Evolutionary conservation across 2,797 vertebrate species (phyloP).

Genomic region (Pyrocephalus nanus): DNA sequence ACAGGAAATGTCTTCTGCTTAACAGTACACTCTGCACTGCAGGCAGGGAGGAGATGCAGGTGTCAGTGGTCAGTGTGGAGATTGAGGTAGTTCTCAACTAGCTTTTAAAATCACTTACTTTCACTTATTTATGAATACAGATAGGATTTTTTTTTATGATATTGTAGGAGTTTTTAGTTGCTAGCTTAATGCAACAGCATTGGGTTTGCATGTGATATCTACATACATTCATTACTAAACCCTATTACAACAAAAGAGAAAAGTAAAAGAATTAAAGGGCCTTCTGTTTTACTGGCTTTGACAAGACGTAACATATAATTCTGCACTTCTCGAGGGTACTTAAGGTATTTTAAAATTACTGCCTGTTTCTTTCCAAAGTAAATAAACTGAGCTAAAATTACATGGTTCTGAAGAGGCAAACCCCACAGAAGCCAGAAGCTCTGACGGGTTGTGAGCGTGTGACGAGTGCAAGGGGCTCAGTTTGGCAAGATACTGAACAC

Average conservation of each 20-base stretch:
- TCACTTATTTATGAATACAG: neutral
- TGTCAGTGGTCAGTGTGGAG: slow-evolving; percentile 41
- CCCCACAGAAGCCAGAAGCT: neutral
- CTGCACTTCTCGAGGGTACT: slow-evolving; percentile 10
- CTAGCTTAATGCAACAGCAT: neutral
- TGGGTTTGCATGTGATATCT: neutral
- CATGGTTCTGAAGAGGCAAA: slow-evolving; percentile 11
- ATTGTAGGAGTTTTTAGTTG: neutral
- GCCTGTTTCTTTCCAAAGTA: slow-evolving; percentile 28
- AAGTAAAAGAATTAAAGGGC: neutral
- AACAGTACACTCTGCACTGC: neutral
- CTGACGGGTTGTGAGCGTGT: neutral
- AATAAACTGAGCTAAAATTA: slow-evolving; percentile 26
- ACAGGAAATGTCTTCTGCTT: slow-evolving; percentile 44
- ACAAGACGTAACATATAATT: neutral
- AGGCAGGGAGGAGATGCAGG: slow-evolving; percentile 16
- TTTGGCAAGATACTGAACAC: neutral
- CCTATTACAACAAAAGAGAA: neutral
- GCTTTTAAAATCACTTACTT: neutral
- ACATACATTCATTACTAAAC: neutral
- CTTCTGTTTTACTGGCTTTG: slow-evolving; percentile 1
- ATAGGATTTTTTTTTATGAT: neutral
- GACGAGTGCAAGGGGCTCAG: neutral
- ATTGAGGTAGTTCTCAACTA: neutral
- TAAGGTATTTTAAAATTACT: slow-evolving; percentile 26